Percentiles rank a stretch among this genome's conserved stretches.
These are phyloP conservation scores for Podarcis muralis DNA, from an alignment of 2,113 vertebrate species.

Conservation along the genomic window DNA sequence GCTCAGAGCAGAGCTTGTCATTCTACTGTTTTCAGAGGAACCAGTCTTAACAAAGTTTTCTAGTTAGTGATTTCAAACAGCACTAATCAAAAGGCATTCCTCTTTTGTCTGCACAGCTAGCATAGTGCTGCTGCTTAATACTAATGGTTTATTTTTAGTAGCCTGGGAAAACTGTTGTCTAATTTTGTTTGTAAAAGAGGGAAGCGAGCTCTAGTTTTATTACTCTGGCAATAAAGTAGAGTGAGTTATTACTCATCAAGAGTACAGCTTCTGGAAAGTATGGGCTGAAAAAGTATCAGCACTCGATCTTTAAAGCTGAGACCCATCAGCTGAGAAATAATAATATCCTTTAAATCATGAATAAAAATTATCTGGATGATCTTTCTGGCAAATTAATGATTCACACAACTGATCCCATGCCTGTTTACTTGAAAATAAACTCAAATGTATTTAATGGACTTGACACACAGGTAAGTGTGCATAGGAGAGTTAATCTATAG, in stretches of 20 bases:
- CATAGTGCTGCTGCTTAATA: not conserved
- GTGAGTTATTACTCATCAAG: not conserved
- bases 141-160: constrained; percentile 2
- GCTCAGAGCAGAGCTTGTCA: not conserved
- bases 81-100: not conserved
- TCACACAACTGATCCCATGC: not conserved
- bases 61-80: not conserved
- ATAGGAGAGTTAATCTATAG: not conserved
- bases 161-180: not conserved
- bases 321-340: not conserved
- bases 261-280: not conserved
- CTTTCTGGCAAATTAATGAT: not conserved
- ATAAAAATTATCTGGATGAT: not conserved
- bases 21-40: not conserved
- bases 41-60: not conserved
- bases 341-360: not conserved
- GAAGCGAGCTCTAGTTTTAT: not conserved
- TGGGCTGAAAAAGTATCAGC: not conserved
- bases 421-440: not conserved
- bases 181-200: not conserved
- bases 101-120: not conserved
- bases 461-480: not conserved
- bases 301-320: not conserved
- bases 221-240: not conserved
- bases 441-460: no score